phyloP scores from a whole-genome alignment of 2,888 invertebrate genomes.

The Vannuccia rotundouncinata region DNA sequence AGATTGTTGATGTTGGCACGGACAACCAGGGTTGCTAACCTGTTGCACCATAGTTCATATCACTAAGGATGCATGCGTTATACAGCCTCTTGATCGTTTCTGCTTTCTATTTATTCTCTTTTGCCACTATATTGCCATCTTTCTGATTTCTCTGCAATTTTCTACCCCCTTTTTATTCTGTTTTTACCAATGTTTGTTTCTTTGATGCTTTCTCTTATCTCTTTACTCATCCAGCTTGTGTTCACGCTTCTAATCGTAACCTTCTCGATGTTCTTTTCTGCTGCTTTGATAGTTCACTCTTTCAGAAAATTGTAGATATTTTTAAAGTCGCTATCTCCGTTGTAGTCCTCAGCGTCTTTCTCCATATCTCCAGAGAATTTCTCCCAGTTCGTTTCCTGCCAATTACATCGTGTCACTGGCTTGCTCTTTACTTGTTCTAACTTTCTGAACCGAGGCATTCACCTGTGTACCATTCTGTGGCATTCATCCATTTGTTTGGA shows the following conservation, averaged over 20 bases:
- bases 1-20: background rate
- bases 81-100: background rate
- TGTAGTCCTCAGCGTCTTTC: background rate
- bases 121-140: no score
- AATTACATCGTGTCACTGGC: background rate
- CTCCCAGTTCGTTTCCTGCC: background rate
- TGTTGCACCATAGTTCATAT: background rate
- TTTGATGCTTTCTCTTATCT: background rate
- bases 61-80: background rate
- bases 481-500: background rate
- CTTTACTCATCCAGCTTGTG: no score
- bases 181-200: background rate
- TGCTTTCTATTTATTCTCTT: no score
- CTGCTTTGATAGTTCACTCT: background rate
- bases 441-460: background rate
- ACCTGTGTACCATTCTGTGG: background rate
- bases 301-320: background rate
- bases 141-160: no score
- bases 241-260: background rate
- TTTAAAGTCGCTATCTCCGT: background rate
- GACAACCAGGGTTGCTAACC: background rate
- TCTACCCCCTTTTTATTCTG: no score
- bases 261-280: background rate
- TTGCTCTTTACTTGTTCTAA: background rate
- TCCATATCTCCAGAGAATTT: background rate